Conservation (phyloP, 2,113 vertebrate species). For the Oxyruncus cristatus region DNA sequence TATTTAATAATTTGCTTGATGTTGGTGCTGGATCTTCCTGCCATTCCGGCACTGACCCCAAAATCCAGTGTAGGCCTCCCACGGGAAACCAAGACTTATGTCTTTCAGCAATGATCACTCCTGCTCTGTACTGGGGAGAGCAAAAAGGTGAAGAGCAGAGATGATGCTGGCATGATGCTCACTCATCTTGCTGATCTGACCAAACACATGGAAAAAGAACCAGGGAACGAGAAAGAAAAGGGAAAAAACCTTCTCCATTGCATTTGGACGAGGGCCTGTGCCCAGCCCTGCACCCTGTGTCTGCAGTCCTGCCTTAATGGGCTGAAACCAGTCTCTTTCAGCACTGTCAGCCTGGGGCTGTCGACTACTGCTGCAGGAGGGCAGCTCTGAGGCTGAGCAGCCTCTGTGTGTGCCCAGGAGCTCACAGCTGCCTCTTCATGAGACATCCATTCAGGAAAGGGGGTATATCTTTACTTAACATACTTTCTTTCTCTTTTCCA, state of each 20-base stretch:
- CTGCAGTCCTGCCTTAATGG: background rate
- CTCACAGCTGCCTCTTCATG: background rate
- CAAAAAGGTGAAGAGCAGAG: no score
- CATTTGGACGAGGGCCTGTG: background rate
- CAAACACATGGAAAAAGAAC: background rate
- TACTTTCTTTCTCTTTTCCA: background rate
- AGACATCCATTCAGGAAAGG: background rate
- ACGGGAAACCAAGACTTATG: no score
- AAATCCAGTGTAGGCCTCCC: no score
- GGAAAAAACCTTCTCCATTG: rapidly evolving
- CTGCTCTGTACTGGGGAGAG: no score
- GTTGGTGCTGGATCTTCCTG: no score
- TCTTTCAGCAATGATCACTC: no score
- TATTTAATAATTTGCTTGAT: no score
- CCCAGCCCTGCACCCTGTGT: background rate
- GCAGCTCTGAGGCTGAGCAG: background rate
- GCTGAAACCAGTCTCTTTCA: background rate
- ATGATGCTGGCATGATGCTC: no score
- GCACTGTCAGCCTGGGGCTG: background rate
- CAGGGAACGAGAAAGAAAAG: background rate
- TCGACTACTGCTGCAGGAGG: background rate
- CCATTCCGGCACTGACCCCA: no score
- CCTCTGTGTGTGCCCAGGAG: background rate
- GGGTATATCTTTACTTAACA: background rate
- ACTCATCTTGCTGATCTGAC: background rate